Conservation (phyloP, 2,888 invertebrate genomes). For the Campoplex nolae region DNA sequence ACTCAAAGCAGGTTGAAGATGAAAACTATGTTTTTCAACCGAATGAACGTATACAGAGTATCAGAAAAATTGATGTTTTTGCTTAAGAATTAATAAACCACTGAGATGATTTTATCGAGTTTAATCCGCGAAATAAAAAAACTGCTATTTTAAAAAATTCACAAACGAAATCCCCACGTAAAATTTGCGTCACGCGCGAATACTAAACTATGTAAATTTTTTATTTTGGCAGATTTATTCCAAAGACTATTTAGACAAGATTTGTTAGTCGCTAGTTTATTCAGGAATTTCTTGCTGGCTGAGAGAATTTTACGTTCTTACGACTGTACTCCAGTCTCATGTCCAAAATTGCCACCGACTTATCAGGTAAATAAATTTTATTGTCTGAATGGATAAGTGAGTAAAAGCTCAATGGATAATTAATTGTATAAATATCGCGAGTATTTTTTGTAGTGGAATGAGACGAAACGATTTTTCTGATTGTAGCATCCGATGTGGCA, state of each 20-base stretch:
- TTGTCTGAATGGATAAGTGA: not conserved
- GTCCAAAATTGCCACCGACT: conserved; percentile 96
- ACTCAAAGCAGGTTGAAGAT: not conserved
- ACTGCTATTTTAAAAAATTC: too few species aligned
- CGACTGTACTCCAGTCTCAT: conserved; percentile 98
- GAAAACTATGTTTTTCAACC: too few species aligned
- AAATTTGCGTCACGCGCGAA: not conserved
- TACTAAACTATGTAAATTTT: not conserved
- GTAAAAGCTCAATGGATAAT: not conserved
- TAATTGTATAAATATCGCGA: not conserved
- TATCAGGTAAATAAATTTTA: conserved; percentile 86
- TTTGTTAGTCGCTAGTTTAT: conserved; percentile 98
- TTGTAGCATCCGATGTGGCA: conserved; percentile 95
- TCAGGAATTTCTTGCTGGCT: conserved; percentile 98
- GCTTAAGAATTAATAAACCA: not conserved
- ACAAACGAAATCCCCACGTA: too few species aligned
- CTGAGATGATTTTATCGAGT: not conserved
- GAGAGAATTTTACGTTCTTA: conserved; percentile 98
- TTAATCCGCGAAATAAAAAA: too few species aligned
- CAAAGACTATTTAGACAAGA: conserved; percentile 99
- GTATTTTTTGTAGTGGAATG: not conserved
- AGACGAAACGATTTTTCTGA: conserved; percentile 6
- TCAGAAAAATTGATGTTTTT: not conserved
- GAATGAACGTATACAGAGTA: too few species aligned
- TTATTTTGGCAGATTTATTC: conserved; percentile 90